A percentile compares a stretch with the other conserved stretches of the same genome.
Conservation (phyloP, 2,113 vertebrate species). For the Thamnophis sirtalis region DNA sequence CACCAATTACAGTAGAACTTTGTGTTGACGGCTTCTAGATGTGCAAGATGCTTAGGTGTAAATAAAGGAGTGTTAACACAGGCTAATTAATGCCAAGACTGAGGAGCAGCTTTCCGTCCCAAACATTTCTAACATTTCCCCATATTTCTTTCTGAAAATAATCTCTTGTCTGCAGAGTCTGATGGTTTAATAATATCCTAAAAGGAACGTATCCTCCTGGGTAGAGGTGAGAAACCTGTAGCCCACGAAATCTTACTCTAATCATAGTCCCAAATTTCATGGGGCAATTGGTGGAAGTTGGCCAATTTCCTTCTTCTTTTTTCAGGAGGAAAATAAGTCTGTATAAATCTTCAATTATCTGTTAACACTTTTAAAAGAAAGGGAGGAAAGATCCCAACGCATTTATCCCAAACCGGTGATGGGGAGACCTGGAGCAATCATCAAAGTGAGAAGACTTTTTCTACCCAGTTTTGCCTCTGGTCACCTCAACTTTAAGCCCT, state of each 20-base stretch:
- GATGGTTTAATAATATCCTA: not conserved
- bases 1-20: not conserved
- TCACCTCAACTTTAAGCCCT: not conserved
- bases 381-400: not conserved
- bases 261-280: not conserved
- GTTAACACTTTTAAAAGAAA: not conserved
- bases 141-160: not conserved
- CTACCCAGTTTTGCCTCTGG: not conserved
- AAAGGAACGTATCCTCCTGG: not conserved
- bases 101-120: not conserved
- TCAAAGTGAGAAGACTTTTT: not conserved
- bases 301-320: not conserved
- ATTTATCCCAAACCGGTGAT: not conserved
- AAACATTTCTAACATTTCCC: not conserved
- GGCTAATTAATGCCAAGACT: constrained; percentile 47
- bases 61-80: constrained; percentile 64
- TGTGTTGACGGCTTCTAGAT: constrained; percentile 52
- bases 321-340: not conserved
- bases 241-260: not conserved
- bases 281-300: not conserved
- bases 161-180: not conserved
- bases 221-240: not conserved
- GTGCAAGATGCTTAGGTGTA: constrained; percentile 64
- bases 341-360: not conserved
- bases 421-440: not conserved